These are phyloP conservation scores for Papilio helenus DNA, from an alignment of 1,140 invertebrate genomes.

Conservation along the genomic window DNA sequence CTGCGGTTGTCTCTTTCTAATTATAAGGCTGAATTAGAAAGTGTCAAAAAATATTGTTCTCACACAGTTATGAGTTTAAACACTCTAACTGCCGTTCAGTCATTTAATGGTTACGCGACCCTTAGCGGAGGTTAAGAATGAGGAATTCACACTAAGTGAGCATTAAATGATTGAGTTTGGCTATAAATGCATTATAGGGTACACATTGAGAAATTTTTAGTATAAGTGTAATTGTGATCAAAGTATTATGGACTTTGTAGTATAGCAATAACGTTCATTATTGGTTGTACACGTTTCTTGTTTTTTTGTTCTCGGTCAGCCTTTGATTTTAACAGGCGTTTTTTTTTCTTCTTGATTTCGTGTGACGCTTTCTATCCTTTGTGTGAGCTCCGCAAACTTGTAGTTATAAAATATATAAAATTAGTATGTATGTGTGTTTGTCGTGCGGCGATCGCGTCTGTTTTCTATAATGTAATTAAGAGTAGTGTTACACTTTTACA, in stretches of 20 bases:
- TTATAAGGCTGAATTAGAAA: slow-evolving; percentile 82
- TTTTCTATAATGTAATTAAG: slow-evolving; percentile 77
- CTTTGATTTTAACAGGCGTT: slow-evolving; percentile 53
- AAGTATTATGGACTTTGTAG: slow-evolving; percentile 75
- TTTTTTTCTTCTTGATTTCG: slow-evolving; percentile 59
- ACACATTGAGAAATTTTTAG: slow-evolving; percentile 60
- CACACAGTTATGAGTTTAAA: slow-evolving; percentile 45
- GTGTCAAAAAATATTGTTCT: slow-evolving; percentile 64
- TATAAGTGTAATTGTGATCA: slow-evolving; percentile 70
- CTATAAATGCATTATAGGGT: slow-evolving; percentile 54
- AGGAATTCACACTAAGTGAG: too few species aligned
- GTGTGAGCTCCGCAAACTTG: slow-evolving; percentile 70
- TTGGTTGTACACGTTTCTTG: slow-evolving; percentile 52
- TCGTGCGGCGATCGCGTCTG: slow-evolving; percentile 66
- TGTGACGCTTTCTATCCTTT: slow-evolving; percentile 67
- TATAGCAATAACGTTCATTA: slow-evolving; percentile 73
- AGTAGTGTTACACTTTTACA: slow-evolving; percentile 79
- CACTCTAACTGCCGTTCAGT: slow-evolving; percentile 41
- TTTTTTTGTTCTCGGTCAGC: slow-evolving; percentile 46
- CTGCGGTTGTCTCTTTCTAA: slow-evolving; percentile 75
- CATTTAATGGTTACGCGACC: background rate
- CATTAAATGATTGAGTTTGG: too few species aligned
- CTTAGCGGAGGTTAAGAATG: background rate
- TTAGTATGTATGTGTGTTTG: slow-evolving; percentile 61
- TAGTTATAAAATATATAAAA: slow-evolving; percentile 64